A percentile compares a stretch with the other conserved stretches of the same genome.
phyloP scores from a whole-genome alignment of 2,888 invertebrate species.

The Tiphia femorata region DNA sequence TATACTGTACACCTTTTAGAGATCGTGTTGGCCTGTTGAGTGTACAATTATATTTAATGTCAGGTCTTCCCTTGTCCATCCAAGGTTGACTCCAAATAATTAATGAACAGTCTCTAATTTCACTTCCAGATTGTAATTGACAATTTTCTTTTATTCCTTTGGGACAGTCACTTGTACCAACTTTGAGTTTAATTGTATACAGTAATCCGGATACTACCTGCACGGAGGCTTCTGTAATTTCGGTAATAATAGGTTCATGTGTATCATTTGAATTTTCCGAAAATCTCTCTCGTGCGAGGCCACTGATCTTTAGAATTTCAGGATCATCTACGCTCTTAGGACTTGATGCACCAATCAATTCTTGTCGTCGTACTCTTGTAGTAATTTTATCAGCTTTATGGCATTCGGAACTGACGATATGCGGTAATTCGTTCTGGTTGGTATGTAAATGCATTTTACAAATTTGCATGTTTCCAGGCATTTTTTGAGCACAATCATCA shows the following conservation, averaged over 20 bases:
- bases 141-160: slow-evolving; percentile 61
- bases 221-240: slow-evolving; percentile 68
- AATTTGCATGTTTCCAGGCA: slow-evolving; percentile 51
- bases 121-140: slow-evolving; percentile 51
- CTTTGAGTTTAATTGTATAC: slow-evolving; percentile 73
- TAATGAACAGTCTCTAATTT: slow-evolving; percentile 68
- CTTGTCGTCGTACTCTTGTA: slow-evolving; percentile 4
- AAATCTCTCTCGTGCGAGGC: slow-evolving; percentile 39
- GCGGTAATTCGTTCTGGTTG: slow-evolving; percentile 64
- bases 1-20: slow-evolving; percentile 53
- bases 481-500: neutral
- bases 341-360: slow-evolving; percentile 30
- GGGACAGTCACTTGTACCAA: slow-evolving; percentile 73
- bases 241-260: slow-evolving; percentile 60
- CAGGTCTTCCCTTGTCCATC: slow-evolving; percentile 67
- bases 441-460: slow-evolving; percentile 72
- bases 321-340: slow-evolving; percentile 33
- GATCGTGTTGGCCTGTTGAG: slow-evolving; percentile 40
- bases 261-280: slow-evolving; percentile 39
- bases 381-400: slow-evolving; percentile 50
- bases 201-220: slow-evolving; percentile 73
- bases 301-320: slow-evolving; percentile 36
- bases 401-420: slow-evolving; percentile 71
- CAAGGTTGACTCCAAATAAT: slow-evolving; percentile 75
- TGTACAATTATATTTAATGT: slow-evolving; percentile 37